Percentiles rank a stretch among this genome's conserved stretches.
phyloP scores from a whole-genome alignment of 2,888 invertebrate genomes.

The Alloscopus bannaensis region DNA sequence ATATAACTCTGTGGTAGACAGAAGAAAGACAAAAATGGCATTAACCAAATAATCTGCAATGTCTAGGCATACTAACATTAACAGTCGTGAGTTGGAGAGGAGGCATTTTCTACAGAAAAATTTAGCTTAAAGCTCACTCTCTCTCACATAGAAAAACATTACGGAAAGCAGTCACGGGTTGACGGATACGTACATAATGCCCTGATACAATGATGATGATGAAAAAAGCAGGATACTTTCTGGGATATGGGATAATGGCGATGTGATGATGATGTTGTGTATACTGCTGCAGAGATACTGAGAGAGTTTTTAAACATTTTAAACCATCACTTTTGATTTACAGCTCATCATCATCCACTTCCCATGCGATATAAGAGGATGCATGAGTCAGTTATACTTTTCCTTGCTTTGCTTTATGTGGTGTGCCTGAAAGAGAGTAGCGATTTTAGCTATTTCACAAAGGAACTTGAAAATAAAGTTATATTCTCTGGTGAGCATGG shows the following conservation, averaged over 20 bases:
- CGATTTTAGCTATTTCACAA: too few species aligned
- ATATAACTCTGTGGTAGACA: not conserved
- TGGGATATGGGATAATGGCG: slow-evolving; percentile 18
- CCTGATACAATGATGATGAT: slow-evolving; percentile 21
- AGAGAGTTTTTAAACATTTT: not conserved
- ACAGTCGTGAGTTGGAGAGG: not conserved
- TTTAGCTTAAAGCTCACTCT: not conserved
- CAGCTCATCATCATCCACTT: slow-evolving; percentile 48
- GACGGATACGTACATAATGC: slow-evolving; percentile 27
- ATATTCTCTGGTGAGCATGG: too few species aligned
- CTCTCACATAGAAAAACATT: slow-evolving; percentile 17
- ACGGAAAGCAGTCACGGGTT: slow-evolving; percentile 40
- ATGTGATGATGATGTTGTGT: slow-evolving; percentile 24
- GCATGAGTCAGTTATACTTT: slow-evolving; percentile 22
- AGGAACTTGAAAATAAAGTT: too few species aligned
- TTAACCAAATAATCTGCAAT: not conserved
- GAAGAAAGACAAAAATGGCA: not conserved
- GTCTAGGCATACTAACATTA: not conserved
- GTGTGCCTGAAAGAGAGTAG: too few species aligned
- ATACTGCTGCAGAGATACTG: not conserved
- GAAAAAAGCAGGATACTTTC: slow-evolving; percentile 9
- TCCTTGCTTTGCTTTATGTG: too few species aligned
- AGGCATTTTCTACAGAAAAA: slow-evolving; percentile 4
- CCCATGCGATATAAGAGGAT: slow-evolving; percentile 8
- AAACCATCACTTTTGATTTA: slow-evolving; percentile 32